phyloP scores from a whole-genome alignment of 2,888 invertebrate genomes.

The Drosophila imparisetae region DNA sequence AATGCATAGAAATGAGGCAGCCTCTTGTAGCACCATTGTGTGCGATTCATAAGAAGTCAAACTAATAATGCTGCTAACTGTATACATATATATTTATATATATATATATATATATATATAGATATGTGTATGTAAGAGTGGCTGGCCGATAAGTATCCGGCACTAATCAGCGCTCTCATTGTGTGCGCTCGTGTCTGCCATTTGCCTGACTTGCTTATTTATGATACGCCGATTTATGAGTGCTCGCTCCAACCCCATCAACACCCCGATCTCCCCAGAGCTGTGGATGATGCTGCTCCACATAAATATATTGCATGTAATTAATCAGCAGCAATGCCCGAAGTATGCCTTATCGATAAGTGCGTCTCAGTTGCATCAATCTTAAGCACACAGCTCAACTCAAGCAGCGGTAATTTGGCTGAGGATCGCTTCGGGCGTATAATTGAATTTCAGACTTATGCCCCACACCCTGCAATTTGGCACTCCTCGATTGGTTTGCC shows the following conservation, averaged over 20 bases:
- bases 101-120: not conserved
- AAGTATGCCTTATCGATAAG: conserved; percentile 42
- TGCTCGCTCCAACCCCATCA: conserved; percentile 7
- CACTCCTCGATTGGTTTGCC: conserved; percentile 44
- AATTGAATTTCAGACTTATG: conserved; percentile 69
- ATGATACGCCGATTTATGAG: conserved; percentile 46
- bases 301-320: conserved; percentile 73
- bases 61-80: conserved; percentile 14
- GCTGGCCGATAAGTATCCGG: conserved; percentile 30
- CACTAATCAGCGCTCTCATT: conserved; percentile 55
- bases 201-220: conserved; percentile 53
- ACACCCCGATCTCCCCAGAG: not conserved
- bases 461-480: conserved; percentile 3
- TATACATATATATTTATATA: not conserved
- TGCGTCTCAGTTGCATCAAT: conserved; percentile 58
- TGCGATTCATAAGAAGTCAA: not conserved
- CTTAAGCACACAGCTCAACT: conserved; percentile 36
- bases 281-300: conserved; percentile 4
- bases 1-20: conserved; percentile 26
- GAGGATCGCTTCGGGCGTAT: conserved; percentile 55
- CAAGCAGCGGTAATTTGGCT: conserved; percentile 55
- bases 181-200: conserved; percentile 25
- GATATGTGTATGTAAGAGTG: not conserved
- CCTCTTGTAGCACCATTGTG: not conserved
- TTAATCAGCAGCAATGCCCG: conserved; percentile 57